Base-by-base conservation (phyloP, 2,113 vertebrate genomes). In the Cricetomys ansorgei region DNA sequence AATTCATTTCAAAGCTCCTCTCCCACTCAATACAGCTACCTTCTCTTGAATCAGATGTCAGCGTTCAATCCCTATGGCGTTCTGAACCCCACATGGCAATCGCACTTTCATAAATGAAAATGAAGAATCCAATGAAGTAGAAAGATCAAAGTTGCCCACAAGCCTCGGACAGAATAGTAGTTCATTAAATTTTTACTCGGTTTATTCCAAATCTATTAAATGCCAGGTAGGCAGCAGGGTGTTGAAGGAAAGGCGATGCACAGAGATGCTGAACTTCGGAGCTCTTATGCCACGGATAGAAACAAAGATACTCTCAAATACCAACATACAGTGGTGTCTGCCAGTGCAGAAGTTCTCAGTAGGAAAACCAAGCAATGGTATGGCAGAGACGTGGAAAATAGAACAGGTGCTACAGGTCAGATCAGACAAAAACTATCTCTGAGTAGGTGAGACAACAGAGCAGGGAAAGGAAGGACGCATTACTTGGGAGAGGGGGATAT, bases 321-420 rank as follows among this genome's bases (percentile, higher is more conserved):
- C 10, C 43, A 3, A 1, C 13, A 48, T 1, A 10, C 34, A 21
- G 40, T 53, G 0, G 37, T 64, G 15, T 45, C 67, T 73, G 31
- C 21, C 34, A 23, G 8, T 5, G n/a, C 73, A 16, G 50, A 64
- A 83, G 70, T 21, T 67, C 40, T 84, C 48, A 77, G 62, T 72
- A 81, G 53, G 67, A 91, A 83, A 77, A 6, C 40, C 21, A 90
- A 17, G 7, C 45, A 67, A 4, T 0, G 37, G 7, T 43, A 4
- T 27, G 37, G 79, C 7, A 57, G 0, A 12, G 13, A 12, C 3
- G 50, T 25, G 11, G 40, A 59, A 43, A 83, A 45, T 4, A 27
- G 11, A 55, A 16, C 27, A 1, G 15, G 50, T 92, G 1, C 53
- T 43, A 13, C 2, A 7, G 15, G 16, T 5, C 34, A 9, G 0